These are phyloP conservation scores for Eurosta solidaginis DNA, from an alignment of 1,140 invertebrate species.

Conservation along the genomic window DNA sequence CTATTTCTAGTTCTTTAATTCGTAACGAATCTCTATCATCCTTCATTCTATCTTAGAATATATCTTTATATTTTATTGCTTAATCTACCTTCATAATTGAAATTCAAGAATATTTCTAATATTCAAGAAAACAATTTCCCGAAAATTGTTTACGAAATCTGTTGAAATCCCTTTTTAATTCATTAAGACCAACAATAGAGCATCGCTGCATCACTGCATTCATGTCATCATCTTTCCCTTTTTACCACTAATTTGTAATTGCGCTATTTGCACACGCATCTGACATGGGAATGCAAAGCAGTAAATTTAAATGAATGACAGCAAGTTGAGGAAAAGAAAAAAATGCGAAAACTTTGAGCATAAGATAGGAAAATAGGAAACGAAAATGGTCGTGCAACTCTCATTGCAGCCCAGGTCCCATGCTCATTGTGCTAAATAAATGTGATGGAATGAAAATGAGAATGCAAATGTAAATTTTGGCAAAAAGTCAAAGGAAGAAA, in stretches of 20 bases:
- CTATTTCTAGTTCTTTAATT: no score
- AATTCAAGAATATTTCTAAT: no score
- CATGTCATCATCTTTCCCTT: neutral
- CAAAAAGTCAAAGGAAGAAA: neutral
- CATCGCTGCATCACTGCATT: neutral
- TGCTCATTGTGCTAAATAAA: neutral
- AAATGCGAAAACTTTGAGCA: neutral
- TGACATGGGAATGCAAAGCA: neutral
- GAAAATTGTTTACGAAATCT: no score
- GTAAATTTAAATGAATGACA: neutral
- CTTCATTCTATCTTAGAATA: no score
- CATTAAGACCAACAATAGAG: neutral
- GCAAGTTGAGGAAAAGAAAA: neutral
- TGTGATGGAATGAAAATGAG: slow-evolving; percentile 20
- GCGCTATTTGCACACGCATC: neutral
- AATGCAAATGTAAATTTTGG: slow-evolving; percentile 18
- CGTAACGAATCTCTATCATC: no score
- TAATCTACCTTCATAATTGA: no score
- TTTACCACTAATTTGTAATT: neutral
- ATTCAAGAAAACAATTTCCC: no score
- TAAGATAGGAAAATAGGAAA: neutral
- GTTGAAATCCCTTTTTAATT: neutral
- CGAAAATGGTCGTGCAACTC: neutral
- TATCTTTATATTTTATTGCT: no score
- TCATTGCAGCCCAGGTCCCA: no score